Evolutionary conservation across 2,888 invertebrate species (phyloP), one percentile per base, ranked within the genome.

Genomic region (Geotrupes spiniger): DNA sequence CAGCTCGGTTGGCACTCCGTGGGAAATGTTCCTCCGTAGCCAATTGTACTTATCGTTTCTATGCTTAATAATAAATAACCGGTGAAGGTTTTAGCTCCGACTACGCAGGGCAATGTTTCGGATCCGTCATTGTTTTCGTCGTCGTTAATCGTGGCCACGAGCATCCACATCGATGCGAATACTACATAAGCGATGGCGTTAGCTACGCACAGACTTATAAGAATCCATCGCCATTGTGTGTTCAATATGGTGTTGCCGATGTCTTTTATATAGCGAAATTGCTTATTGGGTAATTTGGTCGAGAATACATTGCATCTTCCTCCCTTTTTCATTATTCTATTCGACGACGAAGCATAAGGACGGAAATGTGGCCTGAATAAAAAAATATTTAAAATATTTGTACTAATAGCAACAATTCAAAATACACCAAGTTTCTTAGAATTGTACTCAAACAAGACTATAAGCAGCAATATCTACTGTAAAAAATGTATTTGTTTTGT

Each of bases 221-320:
- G 71, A 2, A 86, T 80, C 75, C 82, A 85, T 8, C 86, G 75
- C 89, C 89, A 90, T 68, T 82, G 80, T 54, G 84, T 80, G 70
- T 87, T 87, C 26, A 89, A 79, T 70, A 83, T 63, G 0, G 82
- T 81, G 11, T 81, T 81, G 64, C 81, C 82, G 33, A 81, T 66
- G 63, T 83, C 83, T 53, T 46, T 77, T 69, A 68, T 54, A 55
- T 66, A 70, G 1, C 54, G 52, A 25, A 63, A 48, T 40, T 61
- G 57, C 51, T 68, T 69, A 25, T 64, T 43, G 12, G 63, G 63
- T 4, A 55, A 21, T 9, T 58, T 40, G 12, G 21, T 36, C 5
- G 25, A 29, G 16, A 43, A 42, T 5, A 57, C 44, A 52, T 56
- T 58, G 55, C 61, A 68, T 80, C 81, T 80, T 55, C 59, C 59